Evolutionary conservation across 2,113 vertebrate genomes (phyloP), one percentile per base, ranked within the genome.

Genomic region (Toxotes jaculatrix): DNA sequence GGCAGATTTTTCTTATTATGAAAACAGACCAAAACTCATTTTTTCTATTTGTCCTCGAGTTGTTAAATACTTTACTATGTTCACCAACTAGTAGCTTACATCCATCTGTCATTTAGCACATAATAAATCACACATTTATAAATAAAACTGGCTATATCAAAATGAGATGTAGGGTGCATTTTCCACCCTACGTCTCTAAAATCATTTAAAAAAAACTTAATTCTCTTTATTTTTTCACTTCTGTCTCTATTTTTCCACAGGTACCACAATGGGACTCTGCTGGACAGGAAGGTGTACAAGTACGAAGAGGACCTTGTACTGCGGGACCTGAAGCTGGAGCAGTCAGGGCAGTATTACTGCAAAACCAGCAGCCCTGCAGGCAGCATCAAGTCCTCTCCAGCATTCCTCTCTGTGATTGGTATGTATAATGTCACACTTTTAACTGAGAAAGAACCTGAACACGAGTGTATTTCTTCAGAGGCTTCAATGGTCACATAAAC

Each of bases 261-360:
- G 98, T 99, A 98, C 90, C 97, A 99, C 94, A 99, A 99, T 1
- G 97, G 96, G 82, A 97, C 95, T 0, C 92, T 98, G 74, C 90
- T 99, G 90, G 95, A 97, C 91, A 92, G 93, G 77, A 93, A 89
- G 6, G 43, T 76, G 4, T 89, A 93, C 51, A 94, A 95, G n/a
- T 95, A 96, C 0, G 84, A 96, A 53, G 93, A 96, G 19, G 96
- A 94, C 57, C 90, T 99, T 61, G 91, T 89, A 7, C 89, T 99
- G 45, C 90, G 78, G 12, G 94, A 92, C 14, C 86, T 99, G 81
- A 91, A 77, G 1, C 82, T 4, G 0, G 91, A 85, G 60, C 97
- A 99, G 59, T 93, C 95, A 0, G 98, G 98, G 5, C 81, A 88
- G 40, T 99, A 99, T 89, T 95, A 97, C 86, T 99, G 98, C 93